Base-by-base conservation (phyloP, 2,888 invertebrate species). In the Teleogryllus oceanicus region DNA sequence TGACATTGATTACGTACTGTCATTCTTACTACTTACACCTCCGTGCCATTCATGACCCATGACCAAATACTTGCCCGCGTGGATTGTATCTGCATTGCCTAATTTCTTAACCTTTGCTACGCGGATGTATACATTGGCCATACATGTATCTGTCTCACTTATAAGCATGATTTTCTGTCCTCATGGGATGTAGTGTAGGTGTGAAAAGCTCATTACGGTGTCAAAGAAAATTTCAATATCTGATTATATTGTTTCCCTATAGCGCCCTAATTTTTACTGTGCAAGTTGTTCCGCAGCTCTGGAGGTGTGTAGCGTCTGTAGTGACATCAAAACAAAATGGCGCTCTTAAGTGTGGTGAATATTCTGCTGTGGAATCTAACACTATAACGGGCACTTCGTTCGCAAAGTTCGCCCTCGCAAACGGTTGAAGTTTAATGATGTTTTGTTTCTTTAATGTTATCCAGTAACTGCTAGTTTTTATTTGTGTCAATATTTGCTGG, bases 321-420 rank as follows among this genome's bases (percentile, higher is more conserved):
- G 81, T 83, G 82, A 82, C 83, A 83, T 81, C 81, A 81, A 81
- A 81, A 81, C 84, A 85, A 85, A 85, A 86, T 86, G 86, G 85
- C 86, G 85, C 84, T 84, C 83, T 84, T 83, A 80, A 83, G 83
- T 84, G 83, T 83, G 83, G 83, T 85, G 83, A 83, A 84, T 84
- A 82, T 84, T 84, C 84, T 84, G 84, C 84, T 84, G 84, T 84
- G 84, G 83, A 82, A 82, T 81, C 83, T 84, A 84, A 83, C 82
- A 82, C 78, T 82, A 79, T 83, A 83, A 80, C 78, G 82, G 80
- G 79, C 12, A 79, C n/a, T 21, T 78, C 16, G 37, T 74, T 11
- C 10, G 12, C 18, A 11, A 18, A 74, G 16, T 74, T 74, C 37
- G 50, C 20, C 37, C 51, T 16, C 21, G n/a, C 13, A 12, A 37